Evolutionary conservation across 2,113 vertebrate genomes (phyloP).

Genomic region (Nothoprocta pentlandii): DNA sequence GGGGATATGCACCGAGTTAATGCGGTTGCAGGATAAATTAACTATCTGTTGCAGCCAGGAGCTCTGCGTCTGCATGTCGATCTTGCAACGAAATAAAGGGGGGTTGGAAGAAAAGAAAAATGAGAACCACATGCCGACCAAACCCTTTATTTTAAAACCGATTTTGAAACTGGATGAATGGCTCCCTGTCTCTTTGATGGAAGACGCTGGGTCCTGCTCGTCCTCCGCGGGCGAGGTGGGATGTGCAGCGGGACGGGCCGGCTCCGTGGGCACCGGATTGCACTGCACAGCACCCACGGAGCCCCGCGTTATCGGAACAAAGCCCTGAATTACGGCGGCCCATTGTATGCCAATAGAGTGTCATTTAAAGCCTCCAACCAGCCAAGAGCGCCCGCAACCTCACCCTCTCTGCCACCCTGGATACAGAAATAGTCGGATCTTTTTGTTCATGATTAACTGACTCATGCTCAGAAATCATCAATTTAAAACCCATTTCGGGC

Average conservation of each 20-base stretch:
- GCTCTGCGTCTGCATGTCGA: constrained; percentile 22
- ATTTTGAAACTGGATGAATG: not conserved
- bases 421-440: constrained; percentile 59
- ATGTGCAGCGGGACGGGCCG: not conserved
- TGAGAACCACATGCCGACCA: not conserved
- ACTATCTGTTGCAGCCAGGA: constrained; percentile 54
- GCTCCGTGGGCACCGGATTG: fast-evolving
- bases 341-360: not conserved
- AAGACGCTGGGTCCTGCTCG: not conserved
- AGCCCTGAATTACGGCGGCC: not conserved
- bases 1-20: not conserved
- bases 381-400: constrained; percentile 18
- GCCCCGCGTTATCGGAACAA: not conserved
- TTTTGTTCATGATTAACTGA: constrained; percentile 65
- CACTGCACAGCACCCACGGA: fast-evolving
- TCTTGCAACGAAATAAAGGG: not conserved
- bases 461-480: constrained; percentile 59
- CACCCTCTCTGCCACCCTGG: constrained; percentile 11
- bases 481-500: constrained; percentile 63
- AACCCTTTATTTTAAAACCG: not conserved
- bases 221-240: not conserved
- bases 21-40: not conserved
- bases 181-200: not conserved
- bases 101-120: not conserved
- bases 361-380: constrained; percentile 11